phyloP scores from a whole-genome alignment of 2,113 vertebrate genomes.

The Elaphurus davidianus region DNA sequence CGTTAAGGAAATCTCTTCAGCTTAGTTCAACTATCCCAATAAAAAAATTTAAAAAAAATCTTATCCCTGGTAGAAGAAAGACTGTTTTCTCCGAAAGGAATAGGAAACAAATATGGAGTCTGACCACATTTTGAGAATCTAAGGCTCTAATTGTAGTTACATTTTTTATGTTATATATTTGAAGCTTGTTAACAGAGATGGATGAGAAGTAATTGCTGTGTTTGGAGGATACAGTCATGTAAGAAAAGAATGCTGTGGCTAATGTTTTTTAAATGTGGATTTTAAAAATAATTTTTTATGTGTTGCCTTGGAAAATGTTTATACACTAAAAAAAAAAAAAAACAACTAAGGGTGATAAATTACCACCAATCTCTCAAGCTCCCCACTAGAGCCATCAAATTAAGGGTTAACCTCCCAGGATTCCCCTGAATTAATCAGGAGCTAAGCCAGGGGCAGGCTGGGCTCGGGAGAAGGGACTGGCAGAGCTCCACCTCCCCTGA shows the following conservation, averaged over 20 bases:
- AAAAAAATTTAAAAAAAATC: conserved; percentile 43
- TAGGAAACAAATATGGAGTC: conserved; percentile 40
- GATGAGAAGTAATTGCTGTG: conserved; percentile 47
- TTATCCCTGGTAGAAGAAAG: conserved; percentile 60
- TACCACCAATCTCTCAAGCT: conserved; percentile 46
- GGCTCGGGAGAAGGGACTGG: not conserved
- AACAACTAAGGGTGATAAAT: conserved; percentile 54
- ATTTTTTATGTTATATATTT: conserved; percentile 52
- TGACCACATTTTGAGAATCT: conserved; percentile 41
- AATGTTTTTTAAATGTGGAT: conserved; percentile 68
- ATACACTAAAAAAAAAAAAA: conserved; percentile 8
- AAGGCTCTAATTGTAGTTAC: conserved; percentile 33
- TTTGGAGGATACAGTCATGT: conserved; percentile 48
- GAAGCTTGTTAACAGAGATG: conserved; percentile 65
- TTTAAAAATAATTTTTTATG: conserved; percentile 65
- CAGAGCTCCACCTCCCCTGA: conserved; percentile 20
- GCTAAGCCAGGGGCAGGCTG: conserved; percentile 43
- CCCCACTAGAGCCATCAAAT: conserved; percentile 57
- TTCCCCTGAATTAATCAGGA: conserved; percentile 71
- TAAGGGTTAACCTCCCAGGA: conserved; percentile 72
- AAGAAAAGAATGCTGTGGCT: conserved; percentile 47
- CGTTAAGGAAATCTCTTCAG: conserved; percentile 70
- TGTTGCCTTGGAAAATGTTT: conserved; percentile 59
- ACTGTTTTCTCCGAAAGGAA: conserved; percentile 57
- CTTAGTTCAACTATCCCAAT: conserved; percentile 68